Conservation (phyloP, 2,797 vertebrate genomes). For the Carapus acus region DNA sequence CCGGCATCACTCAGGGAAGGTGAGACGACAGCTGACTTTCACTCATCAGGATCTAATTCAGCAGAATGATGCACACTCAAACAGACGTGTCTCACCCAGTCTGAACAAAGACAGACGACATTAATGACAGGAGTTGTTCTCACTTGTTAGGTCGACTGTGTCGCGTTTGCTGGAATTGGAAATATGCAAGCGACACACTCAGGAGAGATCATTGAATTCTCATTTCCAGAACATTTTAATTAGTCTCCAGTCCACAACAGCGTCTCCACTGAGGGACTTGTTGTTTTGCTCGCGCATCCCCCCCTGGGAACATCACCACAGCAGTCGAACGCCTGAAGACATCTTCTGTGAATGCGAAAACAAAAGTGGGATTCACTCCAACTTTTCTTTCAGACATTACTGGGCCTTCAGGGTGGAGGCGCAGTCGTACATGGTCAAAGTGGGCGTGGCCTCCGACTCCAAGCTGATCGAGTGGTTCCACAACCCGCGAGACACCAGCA, state of each 20-base stretch:
- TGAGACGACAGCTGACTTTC: constrained; percentile 37
- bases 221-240: not conserved
- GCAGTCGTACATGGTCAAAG: constrained; percentile 90
- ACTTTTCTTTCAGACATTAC: constrained; percentile 76
- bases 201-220: not conserved
- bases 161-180: not conserved
- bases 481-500: constrained; percentile 84
- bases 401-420: constrained; percentile 93
- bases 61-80: too few species aligned
- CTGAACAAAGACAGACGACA: too few species aligned
- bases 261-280: not conserved
- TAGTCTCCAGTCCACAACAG: not conserved
- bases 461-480: constrained; percentile 94
- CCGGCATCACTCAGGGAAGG: constrained; percentile 84
- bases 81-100: too few species aligned
- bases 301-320: too few species aligned
- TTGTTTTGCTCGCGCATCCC: not conserved
- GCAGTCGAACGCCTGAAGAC: too few species aligned
- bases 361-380: not conserved
- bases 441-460: constrained; percentile 86
- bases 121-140: too few species aligned
- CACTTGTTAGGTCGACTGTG: not conserved
- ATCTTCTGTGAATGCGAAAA: too few species aligned
- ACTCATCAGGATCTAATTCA: not conserved
- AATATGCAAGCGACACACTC: constrained; percentile 5